These are phyloP conservation scores for Candoia aspera DNA, from an alignment of 2,113 vertebrate genomes.

Conservation along the genomic window DNA sequence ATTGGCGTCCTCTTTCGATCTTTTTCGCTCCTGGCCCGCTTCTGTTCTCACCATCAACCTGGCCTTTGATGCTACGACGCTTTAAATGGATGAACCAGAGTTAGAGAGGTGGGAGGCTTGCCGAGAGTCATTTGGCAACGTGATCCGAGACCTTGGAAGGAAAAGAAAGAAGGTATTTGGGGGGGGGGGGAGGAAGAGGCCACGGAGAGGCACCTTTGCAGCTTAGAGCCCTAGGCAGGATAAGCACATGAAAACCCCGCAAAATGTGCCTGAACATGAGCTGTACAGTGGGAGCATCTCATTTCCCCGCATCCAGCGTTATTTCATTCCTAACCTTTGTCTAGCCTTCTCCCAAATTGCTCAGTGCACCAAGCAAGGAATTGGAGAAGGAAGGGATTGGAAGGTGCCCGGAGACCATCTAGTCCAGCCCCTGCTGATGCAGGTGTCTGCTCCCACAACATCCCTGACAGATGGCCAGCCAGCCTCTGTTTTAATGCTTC, in stretches of 20 bases:
- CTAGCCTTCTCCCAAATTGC: neutral
- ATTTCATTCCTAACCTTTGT: neutral
- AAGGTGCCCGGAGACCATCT: neutral
- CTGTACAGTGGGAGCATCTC: neutral
- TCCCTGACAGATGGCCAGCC: neutral
- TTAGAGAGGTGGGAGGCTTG: neutral
- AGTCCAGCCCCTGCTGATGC: neutral
- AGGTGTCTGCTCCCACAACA: neutral
- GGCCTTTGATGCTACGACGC: neutral
- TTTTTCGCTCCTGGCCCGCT: neutral
- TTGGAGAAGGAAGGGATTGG: neutral
- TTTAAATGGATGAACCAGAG: constrained; percentile 8
- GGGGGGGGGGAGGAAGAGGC: neutral
- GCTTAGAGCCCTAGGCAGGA: constrained; percentile 41
- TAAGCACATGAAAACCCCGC: neutral
- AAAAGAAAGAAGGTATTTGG: neutral
- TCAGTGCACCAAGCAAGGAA: neutral
- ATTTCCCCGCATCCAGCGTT: too few relatives aligned
- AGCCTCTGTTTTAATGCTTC: neutral
- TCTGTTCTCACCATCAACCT: constrained; percentile 5
- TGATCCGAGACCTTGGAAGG: neutral
- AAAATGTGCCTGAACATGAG: neutral
- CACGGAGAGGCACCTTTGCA: neutral
- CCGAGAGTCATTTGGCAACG: neutral
- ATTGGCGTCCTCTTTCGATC: neutral